Conservation (phyloP, 2,888 invertebrate genomes). For the Heliconius hortense region DNA sequence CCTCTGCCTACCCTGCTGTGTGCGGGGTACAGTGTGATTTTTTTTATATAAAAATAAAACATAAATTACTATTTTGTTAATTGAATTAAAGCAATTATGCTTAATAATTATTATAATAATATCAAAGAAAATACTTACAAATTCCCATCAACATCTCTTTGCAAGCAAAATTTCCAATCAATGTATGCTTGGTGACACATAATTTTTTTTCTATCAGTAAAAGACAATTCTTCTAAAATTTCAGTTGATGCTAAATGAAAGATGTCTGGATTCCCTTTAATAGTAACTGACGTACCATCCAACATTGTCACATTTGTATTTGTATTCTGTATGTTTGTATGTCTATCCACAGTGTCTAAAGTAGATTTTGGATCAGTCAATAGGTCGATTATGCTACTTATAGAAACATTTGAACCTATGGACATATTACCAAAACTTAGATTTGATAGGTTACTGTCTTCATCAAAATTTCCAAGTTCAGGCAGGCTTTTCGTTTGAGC, state of each 20-base stretch:
- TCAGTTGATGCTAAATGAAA: conserved; percentile 57
- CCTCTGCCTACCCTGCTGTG: too few species aligned
- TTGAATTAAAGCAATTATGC: not conserved
- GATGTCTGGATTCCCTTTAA: conserved; percentile 52
- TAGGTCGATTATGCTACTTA: conserved; percentile 42
- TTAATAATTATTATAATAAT: not conserved
- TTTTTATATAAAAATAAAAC: too few species aligned
- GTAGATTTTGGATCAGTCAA: conserved; percentile 43
- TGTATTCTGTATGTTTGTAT: conserved; percentile 34
- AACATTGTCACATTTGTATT: conserved; percentile 33
- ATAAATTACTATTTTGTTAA: too few species aligned
- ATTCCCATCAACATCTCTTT: conserved; percentile 57
- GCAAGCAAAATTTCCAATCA: conserved; percentile 59
- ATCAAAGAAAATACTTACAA: conserved; percentile 60
- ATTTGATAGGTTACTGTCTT: conserved; percentile 56
- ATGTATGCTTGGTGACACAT: conserved; percentile 56
- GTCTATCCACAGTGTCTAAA: conserved; percentile 44
- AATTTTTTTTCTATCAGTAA: conserved; percentile 49
- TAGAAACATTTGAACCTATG: conserved; percentile 44
- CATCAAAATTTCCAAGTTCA: conserved; percentile 42
- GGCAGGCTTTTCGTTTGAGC: conserved; percentile 45
- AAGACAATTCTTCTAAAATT: conserved; percentile 47
- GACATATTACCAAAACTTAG: conserved; percentile 55
- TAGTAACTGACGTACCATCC: conserved; percentile 46
- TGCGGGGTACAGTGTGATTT: too few species aligned